Evolutionary conservation across 2,888 invertebrate genomes (phyloP).

Genomic region (Chaetogeoica ovagalla): DNA sequence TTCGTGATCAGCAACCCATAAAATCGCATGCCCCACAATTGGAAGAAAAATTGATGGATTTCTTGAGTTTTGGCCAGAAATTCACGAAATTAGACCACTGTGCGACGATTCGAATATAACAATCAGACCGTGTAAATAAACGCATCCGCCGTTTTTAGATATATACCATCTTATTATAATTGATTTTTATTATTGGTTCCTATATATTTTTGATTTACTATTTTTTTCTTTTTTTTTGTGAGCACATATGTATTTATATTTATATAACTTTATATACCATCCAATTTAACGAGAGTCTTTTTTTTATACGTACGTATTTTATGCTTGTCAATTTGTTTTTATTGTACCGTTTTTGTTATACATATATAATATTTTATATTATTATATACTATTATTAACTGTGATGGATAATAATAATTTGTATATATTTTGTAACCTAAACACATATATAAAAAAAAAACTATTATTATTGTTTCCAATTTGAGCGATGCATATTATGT

Average conservation of each 20-base stretch:
- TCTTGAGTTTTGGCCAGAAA: too few species aligned
- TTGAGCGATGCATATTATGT: conserved; percentile 17
- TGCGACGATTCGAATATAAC: too few species aligned
- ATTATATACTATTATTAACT: conserved; percentile 22
- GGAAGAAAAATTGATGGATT: too few species aligned
- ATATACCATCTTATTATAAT: too few species aligned
- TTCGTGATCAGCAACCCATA: too few species aligned
- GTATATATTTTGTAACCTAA: conserved; percentile 4
- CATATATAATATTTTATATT: background rate
- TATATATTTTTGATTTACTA: conserved; percentile 5
- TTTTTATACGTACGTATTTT: background rate
- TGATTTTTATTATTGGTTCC: too few species aligned
- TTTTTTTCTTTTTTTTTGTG: conserved; percentile 12
- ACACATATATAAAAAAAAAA: background rate
- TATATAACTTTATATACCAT: background rate
- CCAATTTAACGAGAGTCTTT: conserved; percentile 5
- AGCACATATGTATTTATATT: conserved; percentile 2
- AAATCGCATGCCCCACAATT: too few species aligned
- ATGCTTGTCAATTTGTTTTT: conserved; percentile 17
- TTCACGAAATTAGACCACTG: too few species aligned
- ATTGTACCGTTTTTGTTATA: background rate
- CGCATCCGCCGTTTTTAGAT: too few species aligned
- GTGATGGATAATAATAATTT: conserved; percentile 15
- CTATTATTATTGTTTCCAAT: conserved; percentile 4
- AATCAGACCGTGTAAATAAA: too few species aligned